Conservation (phyloP, 1,140 invertebrate genomes). For the Yoshiicerus persimilis region DNA sequence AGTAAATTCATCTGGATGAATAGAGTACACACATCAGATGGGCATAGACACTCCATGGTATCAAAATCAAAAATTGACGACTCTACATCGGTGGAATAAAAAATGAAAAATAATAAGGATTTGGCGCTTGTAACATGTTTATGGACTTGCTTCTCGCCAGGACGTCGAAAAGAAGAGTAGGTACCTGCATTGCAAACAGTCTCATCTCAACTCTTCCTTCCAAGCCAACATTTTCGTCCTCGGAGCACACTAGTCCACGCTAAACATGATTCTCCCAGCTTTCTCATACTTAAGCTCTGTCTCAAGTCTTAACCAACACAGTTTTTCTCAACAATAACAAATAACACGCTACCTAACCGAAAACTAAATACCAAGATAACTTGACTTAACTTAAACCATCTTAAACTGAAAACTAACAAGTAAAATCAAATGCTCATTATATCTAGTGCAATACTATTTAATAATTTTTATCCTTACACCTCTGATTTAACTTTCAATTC, state of each 20-base stretch:
- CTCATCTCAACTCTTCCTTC: slow-evolving; percentile 24
- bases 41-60: slow-evolving; percentile 26
- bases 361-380: neutral
- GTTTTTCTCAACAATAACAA: neutral
- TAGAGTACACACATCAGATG: slow-evolving; percentile 12
- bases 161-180: slow-evolving; percentile 35
- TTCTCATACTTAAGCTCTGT: neutral
- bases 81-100: slow-evolving; percentile 31
- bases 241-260: neutral
- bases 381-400: too few relatives aligned
- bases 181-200: slow-evolving; percentile 4
- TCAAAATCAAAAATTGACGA: slow-evolving; percentile 39
- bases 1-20: slow-evolving; percentile 14
- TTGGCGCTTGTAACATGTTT: slow-evolving; percentile 42
- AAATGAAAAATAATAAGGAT: slow-evolving; percentile 40
- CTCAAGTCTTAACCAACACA: neutral
- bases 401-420: too few relatives aligned
- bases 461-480: too few relatives aligned
- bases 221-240: neutral
- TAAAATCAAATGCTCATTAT: too few relatives aligned
- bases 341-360: neutral
- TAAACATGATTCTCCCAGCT: neutral
- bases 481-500: too few relatives aligned
- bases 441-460: too few relatives aligned
- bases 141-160: slow-evolving; percentile 41